Evolutionary conservation across 2,797 vertebrate species (phyloP).

Genomic region (Sebastes taczanowskii): DNA sequence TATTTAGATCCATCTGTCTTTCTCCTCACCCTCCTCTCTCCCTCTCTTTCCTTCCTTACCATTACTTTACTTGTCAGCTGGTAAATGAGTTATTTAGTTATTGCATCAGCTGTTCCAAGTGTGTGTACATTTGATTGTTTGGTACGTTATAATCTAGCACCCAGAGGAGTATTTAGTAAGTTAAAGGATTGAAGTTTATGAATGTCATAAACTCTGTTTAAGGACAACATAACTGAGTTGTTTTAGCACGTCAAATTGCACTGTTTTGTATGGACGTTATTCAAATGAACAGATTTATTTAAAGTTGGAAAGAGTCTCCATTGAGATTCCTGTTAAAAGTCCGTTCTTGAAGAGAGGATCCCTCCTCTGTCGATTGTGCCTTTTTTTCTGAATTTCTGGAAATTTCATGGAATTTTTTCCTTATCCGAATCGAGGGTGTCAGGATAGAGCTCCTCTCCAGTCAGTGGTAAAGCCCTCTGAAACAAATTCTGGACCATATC

Average conservation of each 20-base stretch:
- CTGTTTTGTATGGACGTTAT: neutral
- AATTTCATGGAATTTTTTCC: neutral
- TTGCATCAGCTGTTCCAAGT: constrained; percentile 4
- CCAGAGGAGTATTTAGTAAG: neutral
- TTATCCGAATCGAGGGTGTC: neutral
- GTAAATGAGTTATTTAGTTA: constrained; percentile 8
- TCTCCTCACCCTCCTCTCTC: neutral
- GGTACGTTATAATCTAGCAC: neutral
- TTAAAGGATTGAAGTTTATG: neutral
- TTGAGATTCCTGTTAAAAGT: neutral
- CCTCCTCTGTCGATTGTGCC: neutral
- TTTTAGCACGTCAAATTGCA: neutral
- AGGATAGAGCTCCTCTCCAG: neutral
- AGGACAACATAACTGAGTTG: neutral
- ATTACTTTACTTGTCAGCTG: constrained; percentile 19
- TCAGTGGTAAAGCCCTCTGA: neutral
- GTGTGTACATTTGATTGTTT: neutral
- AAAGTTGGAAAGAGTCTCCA: neutral
- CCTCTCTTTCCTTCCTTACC: neutral
- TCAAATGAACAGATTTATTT: neutral
- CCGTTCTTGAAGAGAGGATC: neutral
- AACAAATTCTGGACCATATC: neutral
- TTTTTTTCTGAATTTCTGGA: neutral
- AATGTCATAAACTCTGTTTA: neutral
- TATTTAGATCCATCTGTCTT: constrained; percentile 26